Conservation (phyloP, 2,888 invertebrate genomes). For the Hesperia comma region DNA sequence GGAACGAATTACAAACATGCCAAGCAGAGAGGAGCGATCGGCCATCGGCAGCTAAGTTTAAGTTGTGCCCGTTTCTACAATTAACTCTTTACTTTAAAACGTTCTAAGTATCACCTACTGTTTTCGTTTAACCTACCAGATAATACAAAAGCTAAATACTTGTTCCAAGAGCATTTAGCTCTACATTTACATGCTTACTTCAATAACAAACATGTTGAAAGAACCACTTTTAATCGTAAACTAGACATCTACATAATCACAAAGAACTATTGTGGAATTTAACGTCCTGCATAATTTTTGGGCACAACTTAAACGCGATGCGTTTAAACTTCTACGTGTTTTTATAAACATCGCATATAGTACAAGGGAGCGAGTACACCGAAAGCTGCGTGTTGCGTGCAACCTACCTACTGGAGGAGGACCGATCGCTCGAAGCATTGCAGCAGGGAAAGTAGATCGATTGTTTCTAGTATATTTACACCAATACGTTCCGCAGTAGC, state of each 20-base stretch:
- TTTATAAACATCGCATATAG: slow-evolving; percentile 61
- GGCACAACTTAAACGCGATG: slow-evolving; percentile 74
- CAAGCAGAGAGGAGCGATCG: slow-evolving; percentile 79
- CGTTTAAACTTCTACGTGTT: slow-evolving; percentile 64
- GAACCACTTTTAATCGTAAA: not conserved
- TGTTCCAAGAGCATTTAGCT: not conserved
- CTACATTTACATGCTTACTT: not conserved
- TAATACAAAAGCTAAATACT: not conserved
- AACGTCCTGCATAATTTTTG: not conserved
- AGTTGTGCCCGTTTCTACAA: slow-evolving; percentile 66
- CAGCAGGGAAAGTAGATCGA: slow-evolving; percentile 38
- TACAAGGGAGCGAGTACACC: slow-evolving; percentile 74
- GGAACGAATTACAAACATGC: slow-evolving; percentile 79
- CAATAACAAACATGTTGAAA: not conserved
- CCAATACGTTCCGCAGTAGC: slow-evolving; percentile 1
- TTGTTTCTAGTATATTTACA: not conserved
- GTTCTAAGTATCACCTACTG: not conserved
- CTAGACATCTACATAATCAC: not conserved
- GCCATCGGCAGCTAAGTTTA: slow-evolving; percentile 68
- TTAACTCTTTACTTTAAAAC: slow-evolving; percentile 3
- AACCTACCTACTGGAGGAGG: slow-evolving; percentile 63
- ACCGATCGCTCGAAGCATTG: slow-evolving; percentile 78
- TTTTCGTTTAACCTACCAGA: not conserved
- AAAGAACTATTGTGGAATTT: too few relatives aligned
- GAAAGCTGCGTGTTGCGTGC: slow-evolving; percentile 81